Evolutionary conservation across 64 coral and sea anemone genomes (phyloP), one percentile per base, ranked within the genome.

Genomic region (Montipora sp.): DNA sequence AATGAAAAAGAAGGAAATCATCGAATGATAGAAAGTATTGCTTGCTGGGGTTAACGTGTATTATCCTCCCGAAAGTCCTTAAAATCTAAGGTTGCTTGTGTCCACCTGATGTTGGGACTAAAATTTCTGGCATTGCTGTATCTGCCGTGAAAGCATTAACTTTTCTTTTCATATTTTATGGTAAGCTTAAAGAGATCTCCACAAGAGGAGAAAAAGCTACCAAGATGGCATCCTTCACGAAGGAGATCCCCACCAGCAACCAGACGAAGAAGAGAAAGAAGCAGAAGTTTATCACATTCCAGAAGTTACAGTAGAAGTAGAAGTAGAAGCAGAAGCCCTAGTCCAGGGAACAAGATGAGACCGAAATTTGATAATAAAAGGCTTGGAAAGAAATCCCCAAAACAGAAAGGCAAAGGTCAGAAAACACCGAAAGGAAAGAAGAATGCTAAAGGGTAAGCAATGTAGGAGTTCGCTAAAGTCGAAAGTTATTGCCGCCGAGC

Each of bases 201-300:
- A 46, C 89, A 79, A 19, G 81, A 94, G 48, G 92, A 91, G 48
- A 84, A 92, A 61, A 57, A 77, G 51, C 71, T 81, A 7, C 59
- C 88, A 1, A 93, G 95, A 74, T 97, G 95, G 95, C 95, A 94
- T 79, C 92, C 95, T 36, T 87, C 88, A 15, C 70, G 95, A 14
- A 94, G 92, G 14, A 79, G 89, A 46, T 90, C 88, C 5, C 94
- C 95, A 23, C 83, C 95, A 55, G 0, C 80, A 49, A 84, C 65
- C 3, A 81, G 83, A 51, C 94, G 95, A 55, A 61, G 81, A 70
- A 90, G 84, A 83, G 85, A 83, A 76, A 90, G 82, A 80, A 96
- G 95, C 77, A 87, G 80, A 71, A 97, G 92, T 73, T 63, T 78
- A 8, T 87, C 91, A 3, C 82, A 43, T 22, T 69, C 91, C 48